Evolutionary conservation across 92 coral and sea anemone genomes (phyloP), one percentile per base, ranked within the genome.

Genomic region (Bergia sp.): DNA sequence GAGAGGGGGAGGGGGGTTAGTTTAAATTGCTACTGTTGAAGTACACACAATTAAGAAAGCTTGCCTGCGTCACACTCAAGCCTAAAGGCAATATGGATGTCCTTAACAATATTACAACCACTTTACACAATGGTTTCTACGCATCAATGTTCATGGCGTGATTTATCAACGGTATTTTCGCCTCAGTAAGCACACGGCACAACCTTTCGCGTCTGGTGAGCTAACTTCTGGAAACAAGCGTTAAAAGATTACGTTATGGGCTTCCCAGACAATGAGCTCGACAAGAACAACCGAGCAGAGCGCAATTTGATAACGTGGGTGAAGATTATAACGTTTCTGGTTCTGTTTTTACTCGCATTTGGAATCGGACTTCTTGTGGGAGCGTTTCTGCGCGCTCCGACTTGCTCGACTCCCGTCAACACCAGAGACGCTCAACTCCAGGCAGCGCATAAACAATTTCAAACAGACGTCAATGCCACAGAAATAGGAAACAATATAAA

Each of bases 301-400:
- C 10, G 42, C 5, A 69, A 18, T 36, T 37, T 84, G n/a, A 16
- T 47, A 71, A 45, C 13, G 13, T 23, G 77, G 41, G 64, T 84
- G 65, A 84, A 45, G 42, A 16, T 84, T 67, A 21, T 84, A 69
- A 84, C 53, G 16, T 12, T 84, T 29, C 64, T 71, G 23, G 41
- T 84, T 21, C 45, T 84, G 87, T 45, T 84, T 47, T 71, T 84
- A 15, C 65, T 84, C 5, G 87, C 78, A 44, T 84, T 84, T 45
- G 87, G 66, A 23, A 84, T 84, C 44, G 87, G 87, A 13, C 87
- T 84, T 29, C 23, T 84, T 47, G 87, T 84, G 3, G 87, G 87
- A 84, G 87, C 87, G 4, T 84, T 71, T 84, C 64, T 84, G 41
- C 79, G 87, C 15, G 15, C 87, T 44, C 87, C 79, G 0, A 43